Base-by-base conservation (phyloP, 2,113 vertebrate genomes). In the Solea solea region DNA sequence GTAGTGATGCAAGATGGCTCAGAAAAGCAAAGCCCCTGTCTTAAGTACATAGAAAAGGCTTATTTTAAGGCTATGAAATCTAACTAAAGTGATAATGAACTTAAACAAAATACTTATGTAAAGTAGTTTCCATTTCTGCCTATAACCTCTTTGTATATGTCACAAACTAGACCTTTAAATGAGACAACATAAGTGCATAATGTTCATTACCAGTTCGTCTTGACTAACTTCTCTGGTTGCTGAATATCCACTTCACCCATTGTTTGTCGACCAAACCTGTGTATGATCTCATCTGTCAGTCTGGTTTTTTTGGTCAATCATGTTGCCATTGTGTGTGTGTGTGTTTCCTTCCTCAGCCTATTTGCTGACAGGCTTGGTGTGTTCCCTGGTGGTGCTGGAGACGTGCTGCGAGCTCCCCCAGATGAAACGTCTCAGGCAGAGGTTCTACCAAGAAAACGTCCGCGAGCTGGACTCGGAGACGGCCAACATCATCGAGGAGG, bases 331-430 rank as follows among this genome's bases (percentile, higher is more conserved):
- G 34, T 21, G 21, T 21, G 21, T 21, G 21, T 21, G 21, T 21
- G 21, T 21, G 21, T 72, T 39, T 68, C 7, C 0, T 21, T 52
- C 48, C 16, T 8, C 76, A 98, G 97, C 94, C 74, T 99, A 98
- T 86, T 85, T 99, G 79, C 75, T 99, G 34, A 81, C 98, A 42
- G 98, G 97, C 27, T 93, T 99, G 54, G 92, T 98, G 0, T 96
- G 94, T 44, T 94, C 97, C 93, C 69, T 99, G 90, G 96, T 99
- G 3, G 95, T 97, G 73, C 89, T 99, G 54, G 98, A 99, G 88
- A 98, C 98, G 15, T 97, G 96, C 88, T 97, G 95, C 53, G 97
- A 99, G 84, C 96, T 99, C 50, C 95, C 95, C 2, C 95, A 97
- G 76, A 89, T 97, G 86, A 97, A 93, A 80, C 94, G 94, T 48